Evolutionary conservation across 2,113 vertebrate species (phyloP).

Genomic region (Lipophrys pholis): DNA sequence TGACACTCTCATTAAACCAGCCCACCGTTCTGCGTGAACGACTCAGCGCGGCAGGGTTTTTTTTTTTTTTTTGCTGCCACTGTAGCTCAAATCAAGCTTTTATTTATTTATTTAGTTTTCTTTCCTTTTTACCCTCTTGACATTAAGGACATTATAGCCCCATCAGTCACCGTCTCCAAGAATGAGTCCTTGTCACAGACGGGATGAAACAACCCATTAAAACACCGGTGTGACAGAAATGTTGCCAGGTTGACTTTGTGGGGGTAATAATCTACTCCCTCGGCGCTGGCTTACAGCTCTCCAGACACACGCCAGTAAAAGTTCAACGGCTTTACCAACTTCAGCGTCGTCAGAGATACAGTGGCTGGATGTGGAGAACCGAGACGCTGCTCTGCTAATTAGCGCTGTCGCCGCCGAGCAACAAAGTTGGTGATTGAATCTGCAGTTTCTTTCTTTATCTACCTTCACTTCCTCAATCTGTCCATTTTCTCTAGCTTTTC

Average conservation of each 20-base stretch:
- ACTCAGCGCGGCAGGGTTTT: slow-evolving; percentile 13
- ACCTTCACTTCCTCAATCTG: too few species aligned
- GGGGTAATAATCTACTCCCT: not conserved
- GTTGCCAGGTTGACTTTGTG: not conserved
- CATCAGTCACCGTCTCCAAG: not conserved
- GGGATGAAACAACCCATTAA: not conserved
- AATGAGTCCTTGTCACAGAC: not conserved
- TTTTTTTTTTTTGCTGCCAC: slow-evolving; percentile 11
- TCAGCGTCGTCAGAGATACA: too few species aligned
- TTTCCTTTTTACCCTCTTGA: not conserved
- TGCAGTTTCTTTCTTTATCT: too few species aligned
- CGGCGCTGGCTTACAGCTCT: not conserved
- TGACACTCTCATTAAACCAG: slow-evolving; percentile 50
- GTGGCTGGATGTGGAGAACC: too few species aligned
- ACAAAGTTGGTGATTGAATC: too few species aligned
- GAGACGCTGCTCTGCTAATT: too few species aligned
- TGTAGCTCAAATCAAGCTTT: not conserved
- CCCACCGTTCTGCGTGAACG: slow-evolving; percentile 24
- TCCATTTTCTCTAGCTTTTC: too few species aligned
- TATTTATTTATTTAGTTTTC: not conserved
- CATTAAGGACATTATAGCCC: not conserved
- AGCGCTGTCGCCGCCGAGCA: too few species aligned
- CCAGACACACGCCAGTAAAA: too few species aligned
- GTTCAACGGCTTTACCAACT: too few species aligned
- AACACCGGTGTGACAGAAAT: slow-evolving; percentile 1